phyloP scores from a whole-genome alignment of 1,140 invertebrate genomes.

The Philopotamus ludificatus region DNA sequence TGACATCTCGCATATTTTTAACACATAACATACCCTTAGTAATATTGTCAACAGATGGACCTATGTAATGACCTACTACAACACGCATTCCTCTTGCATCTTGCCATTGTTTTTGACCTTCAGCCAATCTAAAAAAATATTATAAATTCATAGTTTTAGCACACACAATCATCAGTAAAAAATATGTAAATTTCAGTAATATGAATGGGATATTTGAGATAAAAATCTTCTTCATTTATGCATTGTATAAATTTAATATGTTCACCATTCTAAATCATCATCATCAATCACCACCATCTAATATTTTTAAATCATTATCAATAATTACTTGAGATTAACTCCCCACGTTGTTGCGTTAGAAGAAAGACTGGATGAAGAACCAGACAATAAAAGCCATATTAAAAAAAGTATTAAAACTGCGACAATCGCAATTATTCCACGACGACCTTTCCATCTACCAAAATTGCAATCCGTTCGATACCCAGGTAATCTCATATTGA shows the following conservation, averaged over 20 bases:
- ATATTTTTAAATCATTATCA: no score
- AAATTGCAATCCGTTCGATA: not conserved
- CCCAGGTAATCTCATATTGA: not conserved
- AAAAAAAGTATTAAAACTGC: conserved; percentile 3
- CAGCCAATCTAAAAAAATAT: conserved; percentile 47
- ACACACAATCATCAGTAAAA: no score
- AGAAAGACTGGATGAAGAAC: not conserved
- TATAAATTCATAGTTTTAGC: no score
- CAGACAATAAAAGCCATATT: conserved; percentile 17
- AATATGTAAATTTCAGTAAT: no score
- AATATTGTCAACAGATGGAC: conserved; percentile 67
- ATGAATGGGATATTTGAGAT: no score
- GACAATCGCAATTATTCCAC: conserved; percentile 10
- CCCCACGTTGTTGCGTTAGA: conserved; percentile 22
- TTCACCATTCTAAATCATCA: no score
- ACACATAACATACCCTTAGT: conserved; percentile 67
- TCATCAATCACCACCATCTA: no score
- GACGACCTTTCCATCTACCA: conserved; percentile 32
- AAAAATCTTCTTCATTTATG: no score
- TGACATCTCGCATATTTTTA: no score
- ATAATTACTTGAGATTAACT: conserved; percentile 35
- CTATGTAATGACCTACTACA: conserved; percentile 81
- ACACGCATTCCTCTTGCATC: conserved; percentile 74
- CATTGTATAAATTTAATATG: no score
- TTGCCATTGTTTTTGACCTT: conserved; percentile 66